Evolutionary conservation across 2,113 vertebrate genomes (phyloP).

Genomic region (Corvus cornix): DNA sequence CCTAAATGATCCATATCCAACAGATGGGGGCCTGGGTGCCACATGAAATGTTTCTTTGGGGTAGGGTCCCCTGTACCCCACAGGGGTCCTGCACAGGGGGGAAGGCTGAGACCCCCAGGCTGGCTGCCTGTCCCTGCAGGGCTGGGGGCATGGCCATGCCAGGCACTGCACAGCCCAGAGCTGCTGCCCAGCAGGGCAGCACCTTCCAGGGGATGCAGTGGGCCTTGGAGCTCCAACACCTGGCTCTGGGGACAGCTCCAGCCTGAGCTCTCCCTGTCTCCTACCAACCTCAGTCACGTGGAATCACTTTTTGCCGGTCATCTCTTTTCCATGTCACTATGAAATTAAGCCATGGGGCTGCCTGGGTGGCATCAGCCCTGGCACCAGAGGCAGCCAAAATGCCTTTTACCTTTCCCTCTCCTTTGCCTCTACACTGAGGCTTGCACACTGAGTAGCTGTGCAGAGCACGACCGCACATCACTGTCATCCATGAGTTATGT

Average conservation of each 20-base stretch:
- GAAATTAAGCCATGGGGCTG: background rate
- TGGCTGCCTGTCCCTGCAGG: background rate
- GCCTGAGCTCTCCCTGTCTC: background rate
- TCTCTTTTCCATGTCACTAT: rapidly evolving
- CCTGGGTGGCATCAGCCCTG: background rate
- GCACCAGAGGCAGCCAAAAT: background rate
- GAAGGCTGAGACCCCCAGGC: background rate
- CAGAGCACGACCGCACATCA: background rate
- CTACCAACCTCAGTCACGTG: rapidly evolving
- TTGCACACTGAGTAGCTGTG: background rate
- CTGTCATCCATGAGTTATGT: rapidly evolving
- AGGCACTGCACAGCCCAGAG: background rate
- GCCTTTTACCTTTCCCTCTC: background rate
- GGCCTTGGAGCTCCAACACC: background rate
- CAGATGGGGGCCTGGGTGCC: background rate
- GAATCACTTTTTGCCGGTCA: background rate
- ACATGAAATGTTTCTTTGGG: background rate
- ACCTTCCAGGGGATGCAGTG: background rate
- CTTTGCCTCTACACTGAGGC: background rate
- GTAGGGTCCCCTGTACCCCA: rapidly evolving
- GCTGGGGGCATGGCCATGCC: background rate
- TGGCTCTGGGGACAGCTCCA: background rate
- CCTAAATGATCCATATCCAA: background rate
- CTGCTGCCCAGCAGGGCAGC: background rate
- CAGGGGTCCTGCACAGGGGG: background rate